These are phyloP conservation scores for Spodoptera littoralis DNA, from an alignment of 2,888 invertebrate genomes.

Conservation along the genomic window DNA sequence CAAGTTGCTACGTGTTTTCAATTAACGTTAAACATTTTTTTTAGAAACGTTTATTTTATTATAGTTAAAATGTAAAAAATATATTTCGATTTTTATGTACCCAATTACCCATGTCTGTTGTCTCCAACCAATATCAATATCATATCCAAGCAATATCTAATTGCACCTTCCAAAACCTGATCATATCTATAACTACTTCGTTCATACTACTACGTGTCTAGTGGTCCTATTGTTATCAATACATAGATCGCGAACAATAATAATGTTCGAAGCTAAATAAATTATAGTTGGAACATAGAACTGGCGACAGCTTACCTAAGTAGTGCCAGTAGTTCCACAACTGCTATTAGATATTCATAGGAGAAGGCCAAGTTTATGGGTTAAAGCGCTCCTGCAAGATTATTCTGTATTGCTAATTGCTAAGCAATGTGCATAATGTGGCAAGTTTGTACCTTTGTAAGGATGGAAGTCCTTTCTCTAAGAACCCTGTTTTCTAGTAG, in stretches of 20 bases:
- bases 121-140: no score
- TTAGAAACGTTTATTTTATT: no score
- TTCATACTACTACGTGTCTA: not conserved
- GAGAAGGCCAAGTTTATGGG: conserved; percentile 56
- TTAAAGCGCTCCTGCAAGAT: conserved; percentile 47
- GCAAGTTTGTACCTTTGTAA: conserved; percentile 26
- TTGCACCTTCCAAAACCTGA: no score
- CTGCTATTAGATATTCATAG: conserved; percentile 63
- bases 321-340: conserved; percentile 60
- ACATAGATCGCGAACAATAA: conserved; percentile 44
- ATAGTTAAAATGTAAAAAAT: no score
- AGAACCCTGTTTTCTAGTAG: conserved; percentile 15
- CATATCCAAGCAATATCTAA: no score
- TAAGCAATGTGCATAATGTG: conserved; percentile 38
- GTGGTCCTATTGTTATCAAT: conserved; percentile 16
- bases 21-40: no score
- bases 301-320: conserved; percentile 59
- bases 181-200: no score
- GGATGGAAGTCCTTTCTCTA: conserved; percentile 10
- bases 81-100: no score
- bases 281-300: conserved; percentile 56
- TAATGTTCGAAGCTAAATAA: conserved; percentile 60
- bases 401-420: conserved; percentile 49
- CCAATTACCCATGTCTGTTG: no score
- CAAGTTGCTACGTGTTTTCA: no score